Percentiles rank a stretch among this genome's conserved stretches.
Conservation (phyloP, 2,113 vertebrate genomes). For the Ictidomys tridecemlineatus region DNA sequence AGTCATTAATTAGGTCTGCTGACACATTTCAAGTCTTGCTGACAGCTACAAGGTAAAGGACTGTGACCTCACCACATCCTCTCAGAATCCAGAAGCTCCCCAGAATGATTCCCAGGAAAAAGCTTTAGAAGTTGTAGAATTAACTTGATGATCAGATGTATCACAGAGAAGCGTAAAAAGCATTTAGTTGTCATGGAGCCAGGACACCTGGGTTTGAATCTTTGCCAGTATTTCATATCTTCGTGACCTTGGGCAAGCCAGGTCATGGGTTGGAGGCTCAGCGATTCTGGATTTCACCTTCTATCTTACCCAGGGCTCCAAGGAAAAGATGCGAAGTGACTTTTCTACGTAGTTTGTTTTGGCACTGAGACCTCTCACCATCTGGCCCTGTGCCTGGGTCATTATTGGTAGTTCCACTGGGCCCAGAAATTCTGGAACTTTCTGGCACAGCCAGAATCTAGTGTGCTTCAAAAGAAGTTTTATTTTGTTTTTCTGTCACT, state of each 20-base stretch:
- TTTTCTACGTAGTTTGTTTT: not conserved
- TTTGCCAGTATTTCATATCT: not conserved
- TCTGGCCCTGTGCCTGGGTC: not conserved
- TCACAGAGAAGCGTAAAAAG: not conserved
- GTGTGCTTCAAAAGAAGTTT: not conserved
- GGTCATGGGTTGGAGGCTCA: not conserved
- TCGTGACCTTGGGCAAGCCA: not conserved
- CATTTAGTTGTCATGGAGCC: not conserved
- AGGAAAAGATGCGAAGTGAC: not conserved
- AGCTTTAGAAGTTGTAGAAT: not conserved
- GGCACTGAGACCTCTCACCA: not conserved
- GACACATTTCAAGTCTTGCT: not conserved
- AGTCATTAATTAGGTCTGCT: not conserved
- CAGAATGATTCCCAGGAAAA: not conserved
- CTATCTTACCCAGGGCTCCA: too few relatives aligned
- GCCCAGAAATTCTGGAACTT: slow-evolving; percentile 10
- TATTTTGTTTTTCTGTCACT: not conserved
- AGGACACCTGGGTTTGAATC: not conserved
- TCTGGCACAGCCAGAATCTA: not conserved
- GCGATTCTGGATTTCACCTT: not conserved
- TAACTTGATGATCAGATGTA: not conserved
- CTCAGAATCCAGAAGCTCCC: not conserved
- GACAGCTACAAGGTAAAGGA: not conserved
- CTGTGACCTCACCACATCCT: not conserved
- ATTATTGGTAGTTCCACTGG: not conserved